Evolutionary conservation across 2,888 invertebrate species (phyloP), one percentile per base, ranked within the genome.

Genomic region (Agriopis marginaria): DNA sequence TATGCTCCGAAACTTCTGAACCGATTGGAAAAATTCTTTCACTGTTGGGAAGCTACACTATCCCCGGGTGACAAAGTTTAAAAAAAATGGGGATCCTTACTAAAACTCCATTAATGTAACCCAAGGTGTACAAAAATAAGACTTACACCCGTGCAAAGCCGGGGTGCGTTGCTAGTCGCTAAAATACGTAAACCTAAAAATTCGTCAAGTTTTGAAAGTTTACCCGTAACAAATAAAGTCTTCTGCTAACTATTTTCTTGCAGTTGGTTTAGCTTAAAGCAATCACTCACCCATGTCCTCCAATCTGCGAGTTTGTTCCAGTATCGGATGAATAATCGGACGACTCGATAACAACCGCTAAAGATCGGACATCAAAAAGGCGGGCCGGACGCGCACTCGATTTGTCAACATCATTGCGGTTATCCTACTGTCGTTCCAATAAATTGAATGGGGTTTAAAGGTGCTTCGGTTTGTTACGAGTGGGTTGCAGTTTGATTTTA

Each of bases 371-470:
- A 93, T 80, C 86, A 86, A 88, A 93, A 87, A 91, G 93, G 93
- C 92, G 93, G 90, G 75, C 68, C 88, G 78, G 75, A 73, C 75
- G 73, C 79, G 79, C 81, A 81, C 84, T 86, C 89, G 88, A 93
- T 93, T 92, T 93, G 92, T 93, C 93, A 91, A 91, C 92, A 92
- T 93, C 92, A 90, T 86, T 86, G 87, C 79, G 89, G 89, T 84
- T 84, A 83, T 84, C 81, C 82, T 73, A 77, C 79, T 84, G 85
- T 80, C 86, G 82, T 69, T 81, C 79, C 83, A 86, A 93, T 89
- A 91, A 92, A 93, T 92, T 89, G 90, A 87, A 85, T 86, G 82
- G 83, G 87, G 85, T 62, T 68, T 69, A 65, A 55, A 69, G 64
- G 65, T 73, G 66, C 66, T 68, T 73, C 44, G 60, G 44, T 73